Evolutionary conservation across 1,140 invertebrate species (phyloP).

Genomic region (Drosophila jambulina): DNA sequence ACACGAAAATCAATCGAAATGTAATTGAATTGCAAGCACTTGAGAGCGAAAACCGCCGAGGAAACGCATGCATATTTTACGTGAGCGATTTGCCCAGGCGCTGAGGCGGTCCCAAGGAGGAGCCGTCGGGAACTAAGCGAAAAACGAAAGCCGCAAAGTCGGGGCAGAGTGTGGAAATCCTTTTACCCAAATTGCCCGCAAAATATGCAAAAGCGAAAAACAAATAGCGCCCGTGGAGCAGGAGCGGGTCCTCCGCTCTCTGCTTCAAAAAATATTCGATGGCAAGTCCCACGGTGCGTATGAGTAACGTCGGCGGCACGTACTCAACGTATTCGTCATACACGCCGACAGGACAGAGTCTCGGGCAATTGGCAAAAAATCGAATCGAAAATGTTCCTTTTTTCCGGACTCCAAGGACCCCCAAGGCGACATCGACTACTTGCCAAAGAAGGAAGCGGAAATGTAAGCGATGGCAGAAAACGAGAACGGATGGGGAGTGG

Average conservation of each 20-base stretch:
- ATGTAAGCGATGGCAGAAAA: conserved; percentile 60
- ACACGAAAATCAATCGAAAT: conserved; percentile 81
- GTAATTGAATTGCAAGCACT: conserved; percentile 82
- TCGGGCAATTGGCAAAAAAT: conserved; percentile 73
- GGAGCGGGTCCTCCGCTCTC: background rate
- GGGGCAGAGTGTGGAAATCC: conserved; percentile 39
- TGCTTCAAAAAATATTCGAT: conserved; percentile 47
- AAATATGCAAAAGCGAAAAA: conserved; percentile 77
- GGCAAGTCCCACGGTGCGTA: conserved; percentile 53
- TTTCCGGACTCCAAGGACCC: conserved; percentile 46
- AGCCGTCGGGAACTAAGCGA: conserved; percentile 12
- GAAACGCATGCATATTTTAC: conserved; percentile 82
- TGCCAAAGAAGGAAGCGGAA: conserved; percentile 65
- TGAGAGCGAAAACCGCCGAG: conserved; percentile 76
- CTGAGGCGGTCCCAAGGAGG: conserved; percentile 8
- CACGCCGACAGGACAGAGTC: conserved; percentile 40
- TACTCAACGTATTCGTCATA: conserved; percentile 73
- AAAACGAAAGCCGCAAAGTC: conserved; percentile 20
- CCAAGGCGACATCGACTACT: conserved; percentile 49
- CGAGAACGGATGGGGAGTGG: conserved; percentile 52
- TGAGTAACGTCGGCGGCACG: conserved; percentile 67
- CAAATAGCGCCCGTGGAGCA: conserved; percentile 64
- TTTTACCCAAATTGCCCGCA: conserved; percentile 74
- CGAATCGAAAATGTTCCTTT: conserved; percentile 68
- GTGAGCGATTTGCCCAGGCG: conserved; percentile 70